Percentiles rank a stretch among this genome's conserved stretches.
Conservation (phyloP, 1,140 invertebrate species). For the Saccostrea cuccullata region DNA sequence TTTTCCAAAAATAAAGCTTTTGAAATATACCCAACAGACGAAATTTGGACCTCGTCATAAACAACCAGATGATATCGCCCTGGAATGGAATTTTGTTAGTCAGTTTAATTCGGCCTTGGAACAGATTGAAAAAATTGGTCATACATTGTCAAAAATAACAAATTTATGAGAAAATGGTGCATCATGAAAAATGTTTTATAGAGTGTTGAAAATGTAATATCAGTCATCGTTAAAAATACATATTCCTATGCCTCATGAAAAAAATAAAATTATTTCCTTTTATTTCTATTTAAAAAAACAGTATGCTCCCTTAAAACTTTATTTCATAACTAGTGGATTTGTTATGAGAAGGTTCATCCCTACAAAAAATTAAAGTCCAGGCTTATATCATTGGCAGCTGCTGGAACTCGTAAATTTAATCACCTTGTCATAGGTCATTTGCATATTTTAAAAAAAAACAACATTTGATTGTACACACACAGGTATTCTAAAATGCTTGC, state of each 20-base stretch:
- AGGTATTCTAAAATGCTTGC: too few relatives aligned
- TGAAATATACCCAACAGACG: constrained; percentile 5
- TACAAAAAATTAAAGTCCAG: too few relatives aligned
- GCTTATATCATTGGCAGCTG: too few relatives aligned
- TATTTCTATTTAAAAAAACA: too few relatives aligned
- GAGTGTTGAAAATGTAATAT: not conserved
- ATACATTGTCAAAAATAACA: not conserved
- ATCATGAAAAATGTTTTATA: not conserved
- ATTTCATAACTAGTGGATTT: too few relatives aligned
- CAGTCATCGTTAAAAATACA: not conserved
- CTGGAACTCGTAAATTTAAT: too few relatives aligned
- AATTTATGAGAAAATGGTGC: not conserved
- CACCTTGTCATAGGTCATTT: too few relatives aligned
- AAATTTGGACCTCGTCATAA: constrained; percentile 8
- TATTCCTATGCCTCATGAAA: not conserved
- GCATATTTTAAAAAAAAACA: too few relatives aligned
- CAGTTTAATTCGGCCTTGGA: not conserved
- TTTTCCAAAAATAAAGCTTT: constrained; percentile 10
- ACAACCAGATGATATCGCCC: not conserved
- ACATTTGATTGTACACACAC: too few relatives aligned
- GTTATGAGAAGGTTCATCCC: too few relatives aligned
- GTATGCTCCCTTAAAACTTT: too few relatives aligned
- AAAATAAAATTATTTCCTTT: not conserved
- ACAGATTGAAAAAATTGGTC: not conserved
- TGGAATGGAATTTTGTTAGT: not conserved